Evolutionary conservation across 2,113 vertebrate genomes (phyloP), one percentile per base, ranked within the genome.

Genomic region (Nannospalax galili): DNA sequence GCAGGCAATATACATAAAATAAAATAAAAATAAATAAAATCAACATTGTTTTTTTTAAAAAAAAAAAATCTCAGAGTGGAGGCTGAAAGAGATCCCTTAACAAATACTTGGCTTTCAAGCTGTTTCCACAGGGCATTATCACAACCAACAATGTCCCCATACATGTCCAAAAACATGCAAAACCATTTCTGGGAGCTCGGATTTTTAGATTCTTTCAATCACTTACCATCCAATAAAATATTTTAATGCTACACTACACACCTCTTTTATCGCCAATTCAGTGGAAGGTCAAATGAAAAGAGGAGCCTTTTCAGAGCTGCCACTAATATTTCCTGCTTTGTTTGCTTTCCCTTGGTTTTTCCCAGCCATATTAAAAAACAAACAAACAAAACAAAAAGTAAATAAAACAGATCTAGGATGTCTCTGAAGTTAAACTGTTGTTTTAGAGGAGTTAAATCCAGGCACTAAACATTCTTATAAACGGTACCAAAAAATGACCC

Each of bases 401-500:
- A 52, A 96, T 91, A 89, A 67, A 94, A 80, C 42, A 52, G 28
- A 82, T 93, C 24, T 60, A 92, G 35, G 4, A 62, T 80, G 84
- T 42, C 69, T 75, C 3, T 52, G 48, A 93, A 92, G 77, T 95
- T 92, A 95, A 94, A 89, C 77, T 86, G 42, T 87, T 89, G 89
- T 93, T 90, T 90, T 82, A 90, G 52, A 96, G 40, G 56, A 74
- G 58, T n/a, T 56, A 90, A 94, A 92, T 92, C 58, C 69, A 92
- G 45, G 84, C 81, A 95, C 62, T 87, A 80, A 90, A 30, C 42
- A 73, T 16, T 94, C 52, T 92, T 95, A 95, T 84, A 97, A 95
- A 95, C 92, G 92, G 88, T 78, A 92, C 88, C 42, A 85, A 93
- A 74, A 90, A 95, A 95, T 17, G 78, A 95, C n/a, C 78, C 96